Evolutionary conservation across 2,888 invertebrate species (phyloP).

Genomic region (Torymus aiolomorphi): DNA sequence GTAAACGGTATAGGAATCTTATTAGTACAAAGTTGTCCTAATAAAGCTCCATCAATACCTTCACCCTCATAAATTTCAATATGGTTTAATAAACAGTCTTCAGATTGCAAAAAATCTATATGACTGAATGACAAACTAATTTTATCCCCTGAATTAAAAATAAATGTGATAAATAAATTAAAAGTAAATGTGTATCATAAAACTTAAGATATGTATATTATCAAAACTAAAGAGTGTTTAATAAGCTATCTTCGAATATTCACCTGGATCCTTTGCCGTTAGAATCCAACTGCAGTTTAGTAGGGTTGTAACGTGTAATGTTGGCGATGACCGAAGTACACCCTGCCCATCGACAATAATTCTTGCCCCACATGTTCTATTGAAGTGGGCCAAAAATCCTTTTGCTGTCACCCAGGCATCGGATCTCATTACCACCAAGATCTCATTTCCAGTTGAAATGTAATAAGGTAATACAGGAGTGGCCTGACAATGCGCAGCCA

Average conservation of each 20-base stretch:
- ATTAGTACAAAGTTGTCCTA: constrained; percentile 82
- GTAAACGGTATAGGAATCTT: constrained; percentile 82
- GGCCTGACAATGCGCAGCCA: constrained; percentile 80
- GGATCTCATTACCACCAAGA: constrained; percentile 82
- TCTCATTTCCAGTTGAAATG: constrained; percentile 80
- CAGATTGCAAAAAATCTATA: constrained; percentile 74
- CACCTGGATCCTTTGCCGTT: constrained; percentile 77
- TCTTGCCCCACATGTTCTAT: constrained; percentile 84
- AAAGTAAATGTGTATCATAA: too few species aligned
- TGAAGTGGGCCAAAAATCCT: constrained; percentile 86
- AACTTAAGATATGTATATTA: too few species aligned
- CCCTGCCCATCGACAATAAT: constrained; percentile 79
- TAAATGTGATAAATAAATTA: too few species aligned
- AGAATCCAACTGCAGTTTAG: constrained; percentile 86
- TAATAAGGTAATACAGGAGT: constrained; percentile 75
- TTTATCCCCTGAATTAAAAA: constrained; percentile 77
- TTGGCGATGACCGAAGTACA: constrained; percentile 75
- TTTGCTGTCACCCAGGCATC: constrained; percentile 79
- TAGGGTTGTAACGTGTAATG: constrained; percentile 60
- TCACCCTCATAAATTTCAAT: constrained; percentile 84
- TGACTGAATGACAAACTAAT: constrained; percentile 84
- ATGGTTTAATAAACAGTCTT: constrained; percentile 58
- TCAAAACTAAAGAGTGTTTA: too few species aligned
- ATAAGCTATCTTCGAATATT: not conserved
- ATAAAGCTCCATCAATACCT: constrained; percentile 79